These are phyloP conservation scores for Conistra vaccinii DNA, from an alignment of 2,888 invertebrate species.

Conservation along the genomic window DNA sequence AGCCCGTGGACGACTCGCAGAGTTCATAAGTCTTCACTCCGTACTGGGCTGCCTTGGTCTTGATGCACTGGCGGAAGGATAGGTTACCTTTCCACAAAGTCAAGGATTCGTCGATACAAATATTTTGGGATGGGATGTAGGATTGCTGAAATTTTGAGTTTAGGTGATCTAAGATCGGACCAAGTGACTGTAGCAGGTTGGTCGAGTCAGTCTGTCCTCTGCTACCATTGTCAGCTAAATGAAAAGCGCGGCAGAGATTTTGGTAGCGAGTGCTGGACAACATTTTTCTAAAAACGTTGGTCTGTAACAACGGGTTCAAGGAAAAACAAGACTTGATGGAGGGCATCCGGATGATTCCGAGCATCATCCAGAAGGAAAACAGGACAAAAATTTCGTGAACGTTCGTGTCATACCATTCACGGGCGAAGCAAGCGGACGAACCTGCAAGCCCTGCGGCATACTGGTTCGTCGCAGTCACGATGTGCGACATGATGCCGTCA, in stretches of 20 bases:
- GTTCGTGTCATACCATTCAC: constrained; percentile 11
- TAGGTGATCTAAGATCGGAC: constrained; percentile 9
- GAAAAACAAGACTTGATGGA: neutral
- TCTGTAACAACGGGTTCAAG: neutral
- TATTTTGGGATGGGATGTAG: constrained; percentile 10
- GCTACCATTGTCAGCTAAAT: constrained; percentile 3
- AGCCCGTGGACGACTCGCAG: constrained; percentile 17
- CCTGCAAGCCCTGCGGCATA: neutral
- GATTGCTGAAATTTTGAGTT: constrained; percentile 1
- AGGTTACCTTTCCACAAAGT: neutral
- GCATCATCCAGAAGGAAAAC: constrained; percentile 23
- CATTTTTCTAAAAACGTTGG: constrained; percentile 6
- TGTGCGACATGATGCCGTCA: neutral
- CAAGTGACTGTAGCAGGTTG: neutral
- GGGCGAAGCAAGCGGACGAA: neutral
- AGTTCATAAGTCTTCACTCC: constrained; percentile 4
- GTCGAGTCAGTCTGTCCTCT: neutral
- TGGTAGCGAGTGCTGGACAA: neutral
- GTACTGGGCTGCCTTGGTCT: neutral
- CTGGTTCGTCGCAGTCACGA: neutral
- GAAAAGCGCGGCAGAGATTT: constrained; percentile 15
- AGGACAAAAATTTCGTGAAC: constrained; percentile 1
- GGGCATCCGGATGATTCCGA: constrained; percentile 20
- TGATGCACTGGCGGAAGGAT: neutral
- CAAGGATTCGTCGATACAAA: constrained; percentile 3